Evolutionary conservation across 2,113 vertebrate species (phyloP), one percentile per base, ranked within the genome.

Genomic region (Butorides virescens): DNA sequence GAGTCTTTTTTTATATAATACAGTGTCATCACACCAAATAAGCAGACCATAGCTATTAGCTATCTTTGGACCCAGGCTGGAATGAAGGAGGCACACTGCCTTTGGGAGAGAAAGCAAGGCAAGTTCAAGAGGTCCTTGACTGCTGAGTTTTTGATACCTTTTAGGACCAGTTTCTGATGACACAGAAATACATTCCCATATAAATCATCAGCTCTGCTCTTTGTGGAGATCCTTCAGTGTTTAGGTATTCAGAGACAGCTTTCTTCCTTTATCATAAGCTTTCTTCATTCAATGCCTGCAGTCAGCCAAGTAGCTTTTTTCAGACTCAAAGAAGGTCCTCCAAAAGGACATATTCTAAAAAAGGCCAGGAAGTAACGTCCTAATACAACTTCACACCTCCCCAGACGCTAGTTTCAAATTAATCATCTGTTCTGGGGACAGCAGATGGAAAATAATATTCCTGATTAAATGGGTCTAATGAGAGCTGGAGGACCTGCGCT

Each of bases 381-480:
- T 61, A 74, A 86, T 81, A 79, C 34, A 83, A 72, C 73, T 85
- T 96, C 68, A 88, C 80, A 78, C 56, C 56, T 93, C 91, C 65
- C 58, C 73, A 81, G 68, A 88, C 53, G 68, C 56, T 87, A 56
- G 36, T 84, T 96, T 95, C 56, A 86, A 95, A 95, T 86, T 86
- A 90, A 88, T 94, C 71, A 90, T 88, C 83, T 92, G 83, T 92
- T 93, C 88, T 75, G 73, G 80, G 73, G 58, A 84, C 39, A 93
- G 70, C 83, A 91, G 61, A 95, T 73, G 77, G 80, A 94, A 97
- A 92, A 91, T 44, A 88, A 71, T 53, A 76, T 89, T 89, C 58
- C 77, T 85, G 74, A 87, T 92, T 72, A 95, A 91, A 82, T 39
- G 52, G 30, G 44, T 65, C 70, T 95, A 89, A 91, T 85, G 81